Conservation (phyloP, 2,113 vertebrate species). For the Alouatta palliata region DNA sequence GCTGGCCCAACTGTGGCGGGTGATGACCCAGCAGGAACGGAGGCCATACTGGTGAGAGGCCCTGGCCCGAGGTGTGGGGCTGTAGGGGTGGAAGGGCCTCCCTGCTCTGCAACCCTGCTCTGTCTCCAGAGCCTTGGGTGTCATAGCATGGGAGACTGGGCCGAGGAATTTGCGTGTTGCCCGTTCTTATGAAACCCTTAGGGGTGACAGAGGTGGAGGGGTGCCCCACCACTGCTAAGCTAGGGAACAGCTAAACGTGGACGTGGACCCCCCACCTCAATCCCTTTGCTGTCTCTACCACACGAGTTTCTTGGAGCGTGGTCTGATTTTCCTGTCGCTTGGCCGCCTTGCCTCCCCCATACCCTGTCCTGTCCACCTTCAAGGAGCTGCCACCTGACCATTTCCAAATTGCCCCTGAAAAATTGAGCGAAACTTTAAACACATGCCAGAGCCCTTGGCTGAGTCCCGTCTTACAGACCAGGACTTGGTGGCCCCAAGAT, state of each 20-base stretch:
- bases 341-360: neutral
- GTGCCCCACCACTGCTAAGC: neutral
- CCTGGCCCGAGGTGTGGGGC: neutral
- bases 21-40: slow-evolving; percentile 78
- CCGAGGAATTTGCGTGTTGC: neutral
- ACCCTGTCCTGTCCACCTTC: neutral
- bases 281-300: neutral
- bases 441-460: no score
- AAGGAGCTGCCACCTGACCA: neutral
- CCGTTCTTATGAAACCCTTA: neutral
- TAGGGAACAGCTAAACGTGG: neutral
- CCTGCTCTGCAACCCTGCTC: neutral
- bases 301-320: neutral
- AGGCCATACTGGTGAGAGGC: slow-evolving; percentile 82
- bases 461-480: fast-evolving
- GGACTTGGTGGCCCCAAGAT: neutral
- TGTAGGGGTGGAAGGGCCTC: no score
- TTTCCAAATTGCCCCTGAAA: neutral
- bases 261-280: neutral
- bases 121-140: neutral
- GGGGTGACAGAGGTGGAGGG: neutral
- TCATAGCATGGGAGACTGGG: neutral
- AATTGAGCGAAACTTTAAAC: neutral
- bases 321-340: neutral
- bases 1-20: slow-evolving; percentile 82